Evolutionary conservation across 2,888 invertebrate genomes (phyloP).

Genomic region (Seira sanloemensis): DNA sequence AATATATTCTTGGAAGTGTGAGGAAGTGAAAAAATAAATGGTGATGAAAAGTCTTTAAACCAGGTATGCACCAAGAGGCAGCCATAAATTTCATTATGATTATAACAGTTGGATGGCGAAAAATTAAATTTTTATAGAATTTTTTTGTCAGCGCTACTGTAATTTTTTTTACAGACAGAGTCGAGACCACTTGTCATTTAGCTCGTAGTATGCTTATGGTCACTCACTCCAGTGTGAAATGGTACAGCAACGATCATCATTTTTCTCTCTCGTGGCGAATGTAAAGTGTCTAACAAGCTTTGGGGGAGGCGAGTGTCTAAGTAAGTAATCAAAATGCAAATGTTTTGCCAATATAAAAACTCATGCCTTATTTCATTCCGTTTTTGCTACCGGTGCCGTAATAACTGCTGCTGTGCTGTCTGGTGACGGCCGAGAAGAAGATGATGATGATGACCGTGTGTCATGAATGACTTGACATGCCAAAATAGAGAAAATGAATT

Average conservation of each 20-base stretch:
- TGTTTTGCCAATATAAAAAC: conserved; percentile 33
- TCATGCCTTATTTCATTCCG: neutral
- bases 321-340: conserved; percentile 61
- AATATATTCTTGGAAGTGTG: neutral
- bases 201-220: neutral
- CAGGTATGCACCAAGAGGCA: neutral
- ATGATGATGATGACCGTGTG: conserved; percentile 43
- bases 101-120: conserved; percentile 4
- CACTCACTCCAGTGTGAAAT: neutral
- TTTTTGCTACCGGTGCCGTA: neutral
- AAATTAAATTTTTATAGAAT: neutral
- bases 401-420: neutral
- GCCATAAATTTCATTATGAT: neutral
- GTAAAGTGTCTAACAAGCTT: conserved; percentile 24
- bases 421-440: neutral
- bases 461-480: conserved; percentile 37
- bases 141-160: too few relatives aligned
- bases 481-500: neutral
- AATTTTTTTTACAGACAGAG: neutral
- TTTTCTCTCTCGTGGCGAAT: neutral
- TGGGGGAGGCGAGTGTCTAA: neutral
- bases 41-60: neutral
- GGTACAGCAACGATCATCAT: neutral
- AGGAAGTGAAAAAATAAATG: neutral
- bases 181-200: too few relatives aligned